Base-by-base conservation (phyloP, 2,888 invertebrate species). In the Eilema caniola region DNA sequence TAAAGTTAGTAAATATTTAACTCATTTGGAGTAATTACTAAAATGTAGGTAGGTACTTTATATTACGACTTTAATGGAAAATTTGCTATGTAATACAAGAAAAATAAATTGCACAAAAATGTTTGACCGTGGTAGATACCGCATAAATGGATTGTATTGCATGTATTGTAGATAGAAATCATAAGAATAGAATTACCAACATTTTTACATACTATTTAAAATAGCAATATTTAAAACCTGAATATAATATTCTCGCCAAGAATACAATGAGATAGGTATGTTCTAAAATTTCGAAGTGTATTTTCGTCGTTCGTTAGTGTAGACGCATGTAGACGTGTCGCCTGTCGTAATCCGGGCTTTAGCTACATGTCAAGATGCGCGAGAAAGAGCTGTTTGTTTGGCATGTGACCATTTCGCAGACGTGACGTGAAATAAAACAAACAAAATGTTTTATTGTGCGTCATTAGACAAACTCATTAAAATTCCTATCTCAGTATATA, bases 391-490 rank as follows among this genome's bases (percentile, higher is more conserved):
- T 53, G n/a, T 56, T 53, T 62, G 53, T 56, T 23, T 20, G 14
- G 11, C 53, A 28, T 31, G 56, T 37, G 62, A 33, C 61, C 33
- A 53, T 56, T 31, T 37, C 53, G 37, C 62, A 53, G 37, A 63
- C 66, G 41, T 62, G 56, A 63, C 68, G 68, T 63, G 41, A 68
- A 53, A 53, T 31, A 24, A 20, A 37, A 57, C 33, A 56, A 56
- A 57, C 62, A 24, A 16, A 41, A 57, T 62, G 56, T 56, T 25
- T 16, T 59, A n/a, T 68, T 24, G 53, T 63, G 33, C 53, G 65
- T 69, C 69, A 65, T n/a, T 25, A 33, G 7, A 20, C 33, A 28
- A 28, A 3, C 37, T 63, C 41, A 68, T 68, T 68, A 63, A 41
- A 25, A 63, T 67, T 68, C 62, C 23, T 62, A 28, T 53, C 53